A percentile compares a stretch with the other conserved stretches of the same genome.
These are phyloP conservation scores for Phenacoccus solenopsis DNA, from an alignment of 1,140 invertebrate species.

Conservation along the genomic window DNA sequence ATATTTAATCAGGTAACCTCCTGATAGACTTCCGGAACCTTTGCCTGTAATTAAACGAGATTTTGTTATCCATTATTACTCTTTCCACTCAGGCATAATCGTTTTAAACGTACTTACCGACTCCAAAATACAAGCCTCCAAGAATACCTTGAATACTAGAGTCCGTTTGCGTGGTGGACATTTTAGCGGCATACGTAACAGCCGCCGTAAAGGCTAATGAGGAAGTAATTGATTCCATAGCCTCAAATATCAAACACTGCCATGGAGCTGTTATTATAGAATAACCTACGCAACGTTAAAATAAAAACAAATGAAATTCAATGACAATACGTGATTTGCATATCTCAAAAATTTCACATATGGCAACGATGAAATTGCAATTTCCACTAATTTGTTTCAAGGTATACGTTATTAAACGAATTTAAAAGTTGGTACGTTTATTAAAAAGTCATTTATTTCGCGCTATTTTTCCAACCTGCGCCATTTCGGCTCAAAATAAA, in stretches of 20 bases:
- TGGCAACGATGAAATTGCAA: too few relatives aligned
- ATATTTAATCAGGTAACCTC: slow-evolving; percentile 60
- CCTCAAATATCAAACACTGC: slow-evolving; percentile 68
- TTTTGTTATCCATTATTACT: background rate
- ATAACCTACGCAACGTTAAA: slow-evolving; percentile 45
- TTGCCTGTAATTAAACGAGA: slow-evolving; percentile 42
- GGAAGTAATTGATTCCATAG: slow-evolving; percentile 69
- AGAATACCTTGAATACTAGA: slow-evolving; percentile 69
- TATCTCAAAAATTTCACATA: too few relatives aligned
- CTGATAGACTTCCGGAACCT: slow-evolving; percentile 59
- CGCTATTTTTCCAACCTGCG: too few relatives aligned
- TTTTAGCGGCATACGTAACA: slow-evolving; percentile 63
- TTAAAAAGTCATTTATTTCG: too few relatives aligned
- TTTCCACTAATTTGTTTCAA: too few relatives aligned
- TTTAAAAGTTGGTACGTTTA: too few relatives aligned
- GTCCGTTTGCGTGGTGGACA: slow-evolving; percentile 65
- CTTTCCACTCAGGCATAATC: background rate
- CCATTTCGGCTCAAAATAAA: too few relatives aligned
- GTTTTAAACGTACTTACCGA: slow-evolving; percentile 42
- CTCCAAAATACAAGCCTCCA: slow-evolving; percentile 66
- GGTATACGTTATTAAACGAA: too few relatives aligned
- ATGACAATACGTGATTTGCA: too few relatives aligned
- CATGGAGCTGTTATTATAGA: slow-evolving; percentile 69
- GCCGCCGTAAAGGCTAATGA: slow-evolving; percentile 68
- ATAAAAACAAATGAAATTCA: background rate